Percentiles rank a stretch among this genome's conserved stretches.
These are phyloP conservation scores for Pocillopora meandrina DNA, from an alignment of 92 coral and sea anemone genomes.

Conservation along the genomic window DNA sequence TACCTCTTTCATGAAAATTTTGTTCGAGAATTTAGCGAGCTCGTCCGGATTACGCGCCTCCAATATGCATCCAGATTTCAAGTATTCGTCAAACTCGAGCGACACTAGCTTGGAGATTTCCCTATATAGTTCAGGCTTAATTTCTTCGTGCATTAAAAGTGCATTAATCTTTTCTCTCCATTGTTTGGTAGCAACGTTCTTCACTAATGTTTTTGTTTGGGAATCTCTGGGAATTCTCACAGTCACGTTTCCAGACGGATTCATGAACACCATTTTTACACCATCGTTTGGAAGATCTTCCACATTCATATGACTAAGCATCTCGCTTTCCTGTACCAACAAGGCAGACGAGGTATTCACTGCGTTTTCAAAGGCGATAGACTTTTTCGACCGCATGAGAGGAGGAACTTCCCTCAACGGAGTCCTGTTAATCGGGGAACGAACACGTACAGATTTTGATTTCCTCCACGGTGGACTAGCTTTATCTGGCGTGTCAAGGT, in stretches of 20 bases:
- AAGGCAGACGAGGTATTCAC: neutral
- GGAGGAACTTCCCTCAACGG: neutral
- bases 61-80: constrained; percentile 23
- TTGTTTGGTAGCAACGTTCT: constrained; percentile 29
- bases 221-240: constrained; percentile 50
- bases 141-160: constrained; percentile 25
- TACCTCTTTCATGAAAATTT: constrained; percentile 56
- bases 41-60: constrained; percentile 57
- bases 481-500: too few relatives aligned
- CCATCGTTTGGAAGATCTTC: constrained; percentile 10
- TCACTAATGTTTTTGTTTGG: constrained; percentile 32
- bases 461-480: too few relatives aligned
- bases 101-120: constrained; percentile 12
- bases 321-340: neutral
- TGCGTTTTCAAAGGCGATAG: constrained; percentile 7
- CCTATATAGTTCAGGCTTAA: constrained; percentile 32
- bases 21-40: constrained; percentile 56
- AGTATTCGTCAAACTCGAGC: neutral
- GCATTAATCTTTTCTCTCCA: constrained; percentile 57
- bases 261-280: constrained; percentile 38
- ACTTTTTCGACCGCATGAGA: neutral
- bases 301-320: constrained; percentile 1
- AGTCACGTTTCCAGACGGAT: constrained; percentile 37
- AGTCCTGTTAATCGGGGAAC: neutral
- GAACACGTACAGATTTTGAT: too few relatives aligned